Conservation (phyloP, 1,140 invertebrate species). For the Leptopilina boulardi region DNA sequence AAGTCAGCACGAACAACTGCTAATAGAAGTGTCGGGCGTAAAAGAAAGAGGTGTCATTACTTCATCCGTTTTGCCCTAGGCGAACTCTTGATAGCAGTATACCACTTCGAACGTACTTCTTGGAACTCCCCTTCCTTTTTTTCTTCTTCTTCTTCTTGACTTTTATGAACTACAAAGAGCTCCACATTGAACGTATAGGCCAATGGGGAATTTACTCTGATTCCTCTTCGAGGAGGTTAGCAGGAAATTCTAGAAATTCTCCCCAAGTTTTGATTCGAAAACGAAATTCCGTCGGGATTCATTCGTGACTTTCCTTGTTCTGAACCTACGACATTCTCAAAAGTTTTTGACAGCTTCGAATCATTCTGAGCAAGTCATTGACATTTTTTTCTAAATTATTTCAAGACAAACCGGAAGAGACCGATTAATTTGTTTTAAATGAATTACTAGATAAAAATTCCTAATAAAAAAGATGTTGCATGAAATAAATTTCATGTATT, state of each 20-base stretch:
- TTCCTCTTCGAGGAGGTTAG: slow-evolving; percentile 33
- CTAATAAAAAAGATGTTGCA: too few species aligned
- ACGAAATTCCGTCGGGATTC: slow-evolving; percentile 25
- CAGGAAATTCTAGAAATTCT: slow-evolving; percentile 42
- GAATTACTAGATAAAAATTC: too few species aligned
- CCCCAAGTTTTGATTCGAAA: slow-evolving; percentile 45
- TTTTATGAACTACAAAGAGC: slow-evolving; percentile 45
- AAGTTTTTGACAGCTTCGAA: background rate
- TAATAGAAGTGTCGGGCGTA: slow-evolving; percentile 55
- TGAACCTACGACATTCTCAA: background rate
- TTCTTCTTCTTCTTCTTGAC: slow-evolving; percentile 36
- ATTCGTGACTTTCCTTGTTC: slow-evolving; percentile 5
- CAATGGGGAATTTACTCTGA: slow-evolving; percentile 38
- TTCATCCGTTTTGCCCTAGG: slow-evolving; percentile 32
- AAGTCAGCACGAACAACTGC: slow-evolving; percentile 53
- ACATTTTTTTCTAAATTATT: background rate
- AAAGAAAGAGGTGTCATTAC: slow-evolving; percentile 51
- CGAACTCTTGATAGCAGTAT: slow-evolving; percentile 43
- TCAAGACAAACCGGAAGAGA: too few species aligned
- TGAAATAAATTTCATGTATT: too few species aligned
- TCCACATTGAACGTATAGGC: background rate
- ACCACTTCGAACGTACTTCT: slow-evolving; percentile 37
- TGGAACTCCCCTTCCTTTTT: background rate
- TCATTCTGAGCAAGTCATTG: background rate
- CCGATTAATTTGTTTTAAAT: too few species aligned